phyloP scores from a whole-genome alignment of 1,140 invertebrate species.

The Hyles euphorbiae region DNA sequence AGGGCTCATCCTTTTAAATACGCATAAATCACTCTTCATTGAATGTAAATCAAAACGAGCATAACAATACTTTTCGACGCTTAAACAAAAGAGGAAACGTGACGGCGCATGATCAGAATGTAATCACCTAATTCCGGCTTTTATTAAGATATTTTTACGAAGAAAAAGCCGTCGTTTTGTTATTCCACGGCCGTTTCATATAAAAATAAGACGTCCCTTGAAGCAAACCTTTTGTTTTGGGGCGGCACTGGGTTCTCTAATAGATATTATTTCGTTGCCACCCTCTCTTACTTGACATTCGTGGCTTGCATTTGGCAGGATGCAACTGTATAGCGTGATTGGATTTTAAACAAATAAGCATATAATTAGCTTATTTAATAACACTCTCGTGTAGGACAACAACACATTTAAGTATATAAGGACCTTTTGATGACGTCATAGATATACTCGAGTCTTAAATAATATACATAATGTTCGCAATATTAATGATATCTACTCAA shows the following conservation, averaged over 20 bases:
- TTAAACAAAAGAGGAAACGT: slow-evolving; percentile 51
- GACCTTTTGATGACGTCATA: no score
- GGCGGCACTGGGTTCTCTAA: slow-evolving; percentile 45
- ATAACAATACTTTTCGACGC: slow-evolving; percentile 45
- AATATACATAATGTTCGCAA: no score
- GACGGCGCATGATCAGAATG: slow-evolving; percentile 63
- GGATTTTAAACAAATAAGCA: slow-evolving; percentile 32
- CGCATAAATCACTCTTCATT: slow-evolving; percentile 52
- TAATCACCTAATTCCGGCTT: slow-evolving; percentile 58
- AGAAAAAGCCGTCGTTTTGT: slow-evolving; percentile 59
- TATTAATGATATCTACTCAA: no score
- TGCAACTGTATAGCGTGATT: slow-evolving; percentile 65
- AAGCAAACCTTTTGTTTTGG: slow-evolving; percentile 60
- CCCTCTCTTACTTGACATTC: slow-evolving; percentile 64
- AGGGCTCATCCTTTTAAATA: slow-evolving; percentile 51
- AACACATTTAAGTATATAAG: no score
- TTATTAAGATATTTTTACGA: slow-evolving; percentile 71
- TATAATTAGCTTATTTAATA: no score
- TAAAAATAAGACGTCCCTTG: slow-evolving; percentile 68
- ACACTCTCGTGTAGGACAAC: no score
- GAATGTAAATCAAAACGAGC: slow-evolving; percentile 51
- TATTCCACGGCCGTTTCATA: slow-evolving; percentile 64
- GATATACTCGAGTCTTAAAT: no score
- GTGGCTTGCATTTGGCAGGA: slow-evolving; percentile 61
- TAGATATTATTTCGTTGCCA: slow-evolving; percentile 52